These are phyloP conservation scores for Ganaspis sp. DNA, from an alignment of 1,140 invertebrate species.

Conservation along the genomic window DNA sequence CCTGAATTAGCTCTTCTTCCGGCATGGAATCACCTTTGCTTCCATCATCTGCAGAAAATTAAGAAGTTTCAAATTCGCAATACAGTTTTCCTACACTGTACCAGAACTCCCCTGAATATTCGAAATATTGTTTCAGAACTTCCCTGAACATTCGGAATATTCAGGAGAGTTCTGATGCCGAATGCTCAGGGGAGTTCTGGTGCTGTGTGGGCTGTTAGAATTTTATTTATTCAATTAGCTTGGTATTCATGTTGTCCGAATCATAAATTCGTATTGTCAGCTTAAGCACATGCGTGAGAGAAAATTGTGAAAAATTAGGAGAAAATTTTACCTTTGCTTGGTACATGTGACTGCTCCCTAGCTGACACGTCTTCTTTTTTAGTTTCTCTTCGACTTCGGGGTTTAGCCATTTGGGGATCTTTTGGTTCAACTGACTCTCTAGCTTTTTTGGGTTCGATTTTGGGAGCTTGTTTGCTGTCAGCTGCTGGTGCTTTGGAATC, in stretches of 20 bases:
- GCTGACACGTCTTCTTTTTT: conserved; percentile 44
- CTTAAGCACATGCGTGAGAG: no score
- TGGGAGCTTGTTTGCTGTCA: conserved; percentile 27
- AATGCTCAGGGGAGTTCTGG: no score
- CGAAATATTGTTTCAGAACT: no score
- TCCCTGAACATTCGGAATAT: no score
- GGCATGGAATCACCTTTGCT: conserved; percentile 65
- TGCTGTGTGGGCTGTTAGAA: no score
- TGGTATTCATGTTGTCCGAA: no score
- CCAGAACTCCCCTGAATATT: no score
- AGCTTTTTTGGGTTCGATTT: conserved; percentile 29
- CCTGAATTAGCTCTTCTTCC: conserved; percentile 80
- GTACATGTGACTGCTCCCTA: conserved; percentile 50
- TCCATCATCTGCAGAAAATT: not conserved
- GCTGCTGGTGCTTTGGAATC: no score
- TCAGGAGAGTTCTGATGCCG: no score
- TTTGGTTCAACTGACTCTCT: conserved; percentile 31
- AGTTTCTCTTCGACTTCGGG: conserved; percentile 41
- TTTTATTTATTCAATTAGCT: no score
- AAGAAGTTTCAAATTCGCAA: not conserved
- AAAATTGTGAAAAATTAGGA: no score
- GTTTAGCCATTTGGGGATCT: conserved; percentile 37
- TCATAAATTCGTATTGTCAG: no score
- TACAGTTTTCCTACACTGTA: not conserved
- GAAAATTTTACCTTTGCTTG: conserved; percentile 54